phyloP scores from a whole-genome alignment of 2,888 invertebrate species.

The Chesias legatella region DNA sequence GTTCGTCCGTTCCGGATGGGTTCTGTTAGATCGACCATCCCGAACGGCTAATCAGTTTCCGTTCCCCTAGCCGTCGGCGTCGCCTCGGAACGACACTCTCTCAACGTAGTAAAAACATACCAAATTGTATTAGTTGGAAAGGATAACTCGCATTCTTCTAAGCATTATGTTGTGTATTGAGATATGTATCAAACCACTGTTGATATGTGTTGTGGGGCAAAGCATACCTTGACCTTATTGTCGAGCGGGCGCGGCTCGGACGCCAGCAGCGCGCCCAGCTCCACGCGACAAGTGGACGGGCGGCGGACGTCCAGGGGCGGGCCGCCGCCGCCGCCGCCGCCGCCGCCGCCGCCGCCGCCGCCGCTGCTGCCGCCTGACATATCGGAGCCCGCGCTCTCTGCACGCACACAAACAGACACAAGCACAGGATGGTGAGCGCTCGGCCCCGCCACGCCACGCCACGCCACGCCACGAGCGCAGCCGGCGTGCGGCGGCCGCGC shows the following conservation, averaged over 20 bases:
- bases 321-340: slow-evolving; percentile 44
- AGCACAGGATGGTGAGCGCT: slow-evolving; percentile 39
- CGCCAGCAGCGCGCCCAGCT: slow-evolving; percentile 83
- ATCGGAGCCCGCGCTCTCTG: slow-evolving; percentile 68
- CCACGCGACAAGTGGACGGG: slow-evolving; percentile 77
- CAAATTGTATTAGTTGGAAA: no score
- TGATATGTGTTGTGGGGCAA: not conserved
- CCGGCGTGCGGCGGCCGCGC: not conserved
- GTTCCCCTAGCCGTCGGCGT: no score
- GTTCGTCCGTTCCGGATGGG: not conserved
- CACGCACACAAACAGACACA: slow-evolving; percentile 38
- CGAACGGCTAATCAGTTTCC: not conserved
- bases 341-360: slow-evolving; percentile 40
- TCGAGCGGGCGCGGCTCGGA: slow-evolving; percentile 84
- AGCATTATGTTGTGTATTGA: no score
- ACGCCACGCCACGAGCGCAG: slow-evolving; percentile 33
- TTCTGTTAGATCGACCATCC: slow-evolving; percentile 2
- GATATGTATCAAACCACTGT: no score
- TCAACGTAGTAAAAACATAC: no score
- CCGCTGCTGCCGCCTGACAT: slow-evolving; percentile 66
- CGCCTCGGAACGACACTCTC: no score
- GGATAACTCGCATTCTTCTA: no score
- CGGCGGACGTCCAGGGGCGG: slow-evolving; percentile 50
- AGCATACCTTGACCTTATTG: slow-evolving; percentile 87
- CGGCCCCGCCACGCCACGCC: slow-evolving; percentile 35